Percentiles rank a stretch among this genome's conserved stretches.
phyloP scores from a whole-genome alignment of 2,113 vertebrate genomes.

The Scomber colias region DNA sequence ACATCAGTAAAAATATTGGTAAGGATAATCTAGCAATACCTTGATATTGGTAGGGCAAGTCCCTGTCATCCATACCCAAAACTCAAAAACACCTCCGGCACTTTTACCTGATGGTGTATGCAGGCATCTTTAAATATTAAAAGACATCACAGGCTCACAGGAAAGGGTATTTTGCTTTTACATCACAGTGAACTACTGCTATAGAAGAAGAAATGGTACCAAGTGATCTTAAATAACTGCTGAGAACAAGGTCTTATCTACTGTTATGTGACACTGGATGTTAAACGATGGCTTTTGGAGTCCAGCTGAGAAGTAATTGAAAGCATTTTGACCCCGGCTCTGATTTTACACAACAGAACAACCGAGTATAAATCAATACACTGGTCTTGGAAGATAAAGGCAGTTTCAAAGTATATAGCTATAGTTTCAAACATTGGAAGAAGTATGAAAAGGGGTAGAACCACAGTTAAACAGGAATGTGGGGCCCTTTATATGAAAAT shows the following conservation, averaged over 20 bases:
- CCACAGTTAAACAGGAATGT: constrained; percentile 56
- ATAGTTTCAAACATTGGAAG: constrained; percentile 47
- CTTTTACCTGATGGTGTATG: not conserved
- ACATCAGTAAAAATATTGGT: no score
- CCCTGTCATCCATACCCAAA: no score
- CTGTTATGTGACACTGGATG: no score
- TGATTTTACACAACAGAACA: constrained; percentile 27
- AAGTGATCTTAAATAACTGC: no score
- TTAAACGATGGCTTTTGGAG: not conserved
- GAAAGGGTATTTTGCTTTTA: not conserved
- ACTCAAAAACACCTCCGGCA: not conserved
- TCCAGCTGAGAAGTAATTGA: constrained; percentile 26
- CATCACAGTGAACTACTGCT: not conserved
- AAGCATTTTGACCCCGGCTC: constrained; percentile 52
- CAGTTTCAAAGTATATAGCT: constrained; percentile 39
- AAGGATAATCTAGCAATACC: no score
- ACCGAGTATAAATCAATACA: constrained; percentile 11
- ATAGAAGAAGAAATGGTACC: constrained; percentile 6
- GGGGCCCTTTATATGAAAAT: constrained; percentile 55
- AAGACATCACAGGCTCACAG: not conserved
- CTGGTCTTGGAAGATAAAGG: constrained; percentile 45
- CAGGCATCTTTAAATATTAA: not conserved
- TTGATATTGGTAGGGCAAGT: no score
- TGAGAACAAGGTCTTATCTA: no score
- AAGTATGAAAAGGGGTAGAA: constrained; percentile 39